Evolutionary conservation across 1,140 invertebrate genomes (phyloP).

Genomic region (Notospermus geniculatus): DNA sequence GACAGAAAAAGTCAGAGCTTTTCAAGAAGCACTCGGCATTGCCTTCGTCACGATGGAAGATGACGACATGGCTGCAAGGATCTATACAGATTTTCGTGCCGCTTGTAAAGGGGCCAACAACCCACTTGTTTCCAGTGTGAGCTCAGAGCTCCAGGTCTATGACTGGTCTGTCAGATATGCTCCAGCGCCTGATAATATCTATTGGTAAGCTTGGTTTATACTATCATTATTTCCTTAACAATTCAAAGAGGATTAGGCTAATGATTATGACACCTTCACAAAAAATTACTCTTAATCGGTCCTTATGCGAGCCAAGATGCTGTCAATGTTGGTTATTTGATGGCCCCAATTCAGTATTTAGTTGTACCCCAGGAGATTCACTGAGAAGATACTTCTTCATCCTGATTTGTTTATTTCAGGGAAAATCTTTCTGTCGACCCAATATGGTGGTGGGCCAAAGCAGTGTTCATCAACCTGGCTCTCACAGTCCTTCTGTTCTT

Average conservation of each 20-base stretch:
- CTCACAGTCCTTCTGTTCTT: constrained; percentile 86
- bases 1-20: constrained; percentile 69
- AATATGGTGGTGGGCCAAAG: constrained; percentile 84
- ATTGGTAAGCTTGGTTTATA: constrained; percentile 68
- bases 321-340: no score
- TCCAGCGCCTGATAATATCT: constrained; percentile 87
- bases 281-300: not conserved
- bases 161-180: constrained; percentile 85
- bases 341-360: no score
- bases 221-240: not conserved
- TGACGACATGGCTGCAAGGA: constrained; percentile 67
- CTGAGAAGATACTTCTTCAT: no score
- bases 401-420: constrained; percentile 56
- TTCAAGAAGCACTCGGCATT: constrained; percentile 81
- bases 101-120: constrained; percentile 56
- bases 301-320: not conserved
- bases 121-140: constrained; percentile 58
- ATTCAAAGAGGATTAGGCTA: no score
- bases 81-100: constrained; percentile 51
- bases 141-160: constrained; percentile 62
- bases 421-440: constrained; percentile 84
- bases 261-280: no score
- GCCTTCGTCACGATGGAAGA: constrained; percentile 86
- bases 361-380: constrained; percentile 12
- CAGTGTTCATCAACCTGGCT: constrained; percentile 76